Evolutionary conservation across 2,888 invertebrate genomes (phyloP), one percentile per base, ranked within the genome.

Genomic region (Ypsolopha scabrella): DNA sequence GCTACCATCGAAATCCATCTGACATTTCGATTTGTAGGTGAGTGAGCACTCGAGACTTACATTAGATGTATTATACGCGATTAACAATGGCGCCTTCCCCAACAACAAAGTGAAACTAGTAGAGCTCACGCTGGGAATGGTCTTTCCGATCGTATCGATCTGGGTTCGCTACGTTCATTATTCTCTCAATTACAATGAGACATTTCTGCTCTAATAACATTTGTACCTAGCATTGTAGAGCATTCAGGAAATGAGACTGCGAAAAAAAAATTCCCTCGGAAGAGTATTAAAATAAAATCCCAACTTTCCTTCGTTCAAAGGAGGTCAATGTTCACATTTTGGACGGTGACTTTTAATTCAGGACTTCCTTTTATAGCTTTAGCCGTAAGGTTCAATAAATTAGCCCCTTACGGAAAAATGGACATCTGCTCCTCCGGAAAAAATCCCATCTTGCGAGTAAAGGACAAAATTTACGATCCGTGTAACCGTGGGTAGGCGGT

Each of bases 381-480:
- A 67, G 72, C 71, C 68, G 70, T 72, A 75, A 76, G 73, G 72
- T 80, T 72, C 73, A 73, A 83, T 83, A 82, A 81, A 81, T 82
- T 81, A 80, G 77, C 67, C 75, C 72, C 75, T 75, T 73, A 71
- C 70, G 75, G 68, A 76, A 80, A 82, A 82, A 80, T 79, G 72
- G 76, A 79, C 80, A 83, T 81, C 78, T 81, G 81, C 70, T 80
- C 70, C 74, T 71, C 65, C 65, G 72, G 64, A 76, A 78, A 54
- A 81, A 79, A 75, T 61, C 67, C 73, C 72, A 75, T 66, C 75
- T 76, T 76, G 68, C 72, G 78, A 79, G 79, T 76, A 79, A 80
- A 81, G 78, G 81, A 81, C 78, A 70, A 79, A 85, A 83, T 85
- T 82, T 85, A 83, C 82, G 83, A 77, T 70, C 78, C 74, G 70